Conservation (phyloP, 2,888 invertebrate species). For the Pammene fasciana region DNA sequence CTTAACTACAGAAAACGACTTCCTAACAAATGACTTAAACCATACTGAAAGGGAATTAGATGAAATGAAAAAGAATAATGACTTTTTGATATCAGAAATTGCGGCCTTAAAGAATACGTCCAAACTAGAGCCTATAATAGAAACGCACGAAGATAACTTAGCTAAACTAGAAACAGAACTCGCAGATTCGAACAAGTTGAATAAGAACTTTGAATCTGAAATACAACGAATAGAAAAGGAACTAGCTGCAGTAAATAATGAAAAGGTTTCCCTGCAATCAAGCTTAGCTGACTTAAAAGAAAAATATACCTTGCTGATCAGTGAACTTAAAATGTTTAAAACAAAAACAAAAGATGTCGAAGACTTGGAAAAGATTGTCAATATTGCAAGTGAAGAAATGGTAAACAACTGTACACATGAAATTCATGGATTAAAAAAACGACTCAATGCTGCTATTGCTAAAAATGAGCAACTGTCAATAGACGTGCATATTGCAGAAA, state of each 20-base stretch:
- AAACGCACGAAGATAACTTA: constrained; percentile 88
- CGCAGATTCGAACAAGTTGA: constrained; percentile 84
- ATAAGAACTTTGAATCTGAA: constrained; percentile 84
- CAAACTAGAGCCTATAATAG: constrained; percentile 88
- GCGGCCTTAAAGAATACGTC: constrained; percentile 85
- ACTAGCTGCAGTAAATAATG: constrained; percentile 70
- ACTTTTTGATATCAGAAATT: constrained; percentile 86
- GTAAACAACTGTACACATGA: constrained; percentile 64
- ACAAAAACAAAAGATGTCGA: constrained; percentile 75
- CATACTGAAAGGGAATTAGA: constrained; percentile 85
- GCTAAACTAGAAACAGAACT: constrained; percentile 85
- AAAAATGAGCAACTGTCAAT: constrained; percentile 79
- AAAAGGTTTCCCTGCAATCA: constrained; percentile 76
- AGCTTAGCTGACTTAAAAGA: constrained; percentile 80
- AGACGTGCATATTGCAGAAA: constrained; percentile 79
- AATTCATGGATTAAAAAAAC: constrained; percentile 72
- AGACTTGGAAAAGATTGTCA: constrained; percentile 72
- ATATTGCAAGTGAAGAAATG: constrained; percentile 57
- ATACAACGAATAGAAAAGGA: constrained; percentile 83
- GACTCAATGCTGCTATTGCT: constrained; percentile 63
- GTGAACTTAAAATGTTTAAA: constrained; percentile 71
- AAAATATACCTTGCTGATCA: constrained; percentile 80
- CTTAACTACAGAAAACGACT: constrained; percentile 77
- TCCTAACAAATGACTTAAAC: constrained; percentile 73
- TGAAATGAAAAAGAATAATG: constrained; percentile 88